Conservation (phyloP, 2,113 vertebrate species). For the Butastur rufipennis region DNA sequence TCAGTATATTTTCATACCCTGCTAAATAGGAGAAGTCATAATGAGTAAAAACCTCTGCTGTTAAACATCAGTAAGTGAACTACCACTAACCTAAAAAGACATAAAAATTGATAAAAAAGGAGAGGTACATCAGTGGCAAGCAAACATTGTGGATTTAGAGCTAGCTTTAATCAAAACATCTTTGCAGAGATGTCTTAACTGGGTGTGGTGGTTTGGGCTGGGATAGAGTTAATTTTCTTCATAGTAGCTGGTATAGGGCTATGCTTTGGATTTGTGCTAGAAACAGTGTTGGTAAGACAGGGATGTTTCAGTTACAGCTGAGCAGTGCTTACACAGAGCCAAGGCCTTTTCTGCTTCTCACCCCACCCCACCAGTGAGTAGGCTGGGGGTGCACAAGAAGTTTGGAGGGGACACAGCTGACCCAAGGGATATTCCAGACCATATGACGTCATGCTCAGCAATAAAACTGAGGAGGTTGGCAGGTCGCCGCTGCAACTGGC, state of each 20-base stretch:
- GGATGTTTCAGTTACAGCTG: not conserved
- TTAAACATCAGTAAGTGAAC: not conserved
- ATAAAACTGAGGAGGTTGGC: not conserved
- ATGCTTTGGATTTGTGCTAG: not conserved
- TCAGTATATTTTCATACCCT: not conserved
- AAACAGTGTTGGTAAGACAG: no score
- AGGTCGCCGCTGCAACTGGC: not conserved
- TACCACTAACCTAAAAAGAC: not conserved
- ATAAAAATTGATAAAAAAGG: not conserved
- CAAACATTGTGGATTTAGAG: not conserved
- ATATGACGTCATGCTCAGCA: rapidly evolving
- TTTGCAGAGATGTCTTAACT: not conserved
- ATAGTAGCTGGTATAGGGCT: no score
- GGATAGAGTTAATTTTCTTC: not conserved
- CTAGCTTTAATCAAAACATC: not conserved
- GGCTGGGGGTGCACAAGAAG: not conserved
- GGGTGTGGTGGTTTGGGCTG: not conserved
- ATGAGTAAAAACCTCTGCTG: not conserved
- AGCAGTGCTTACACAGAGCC: not conserved
- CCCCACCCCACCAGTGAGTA: rapidly evolving
- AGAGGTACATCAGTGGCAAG: not conserved
- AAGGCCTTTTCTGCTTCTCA: not conserved
- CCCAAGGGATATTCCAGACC: not conserved
- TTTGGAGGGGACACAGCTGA: not conserved
- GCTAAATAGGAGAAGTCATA: not conserved